Evolutionary conservation across 2,797 vertebrate species (phyloP).

Genomic region (Danionella dracula): DNA sequence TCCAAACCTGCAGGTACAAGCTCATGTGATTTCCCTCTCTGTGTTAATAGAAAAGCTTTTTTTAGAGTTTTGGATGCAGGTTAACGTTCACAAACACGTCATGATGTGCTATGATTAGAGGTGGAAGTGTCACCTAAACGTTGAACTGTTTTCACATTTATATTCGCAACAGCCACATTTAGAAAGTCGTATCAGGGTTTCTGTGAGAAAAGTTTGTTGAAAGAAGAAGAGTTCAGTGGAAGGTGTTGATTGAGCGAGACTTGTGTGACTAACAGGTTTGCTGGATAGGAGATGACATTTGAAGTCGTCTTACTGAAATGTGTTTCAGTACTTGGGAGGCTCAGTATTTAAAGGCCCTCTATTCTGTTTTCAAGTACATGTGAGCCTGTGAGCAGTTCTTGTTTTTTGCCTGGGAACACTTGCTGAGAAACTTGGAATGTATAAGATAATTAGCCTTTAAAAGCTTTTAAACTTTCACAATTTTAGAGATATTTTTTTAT

Average conservation of each 20-base stretch:
- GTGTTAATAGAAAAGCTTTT: neutral
- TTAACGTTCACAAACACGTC: neutral
- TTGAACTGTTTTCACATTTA: neutral
- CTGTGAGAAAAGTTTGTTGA: conserved; percentile 17
- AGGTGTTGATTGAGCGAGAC: conserved; percentile 12
- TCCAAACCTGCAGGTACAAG: conserved; percentile 85
- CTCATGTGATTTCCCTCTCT: neutral
- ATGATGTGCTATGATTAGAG: neutral
- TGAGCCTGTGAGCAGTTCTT: neutral
- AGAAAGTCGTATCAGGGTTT: neutral
- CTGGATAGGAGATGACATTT: neutral
- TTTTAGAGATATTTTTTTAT: too few species aligned
- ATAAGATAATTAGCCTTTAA: too few species aligned
- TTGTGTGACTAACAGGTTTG: conserved; percentile 32
- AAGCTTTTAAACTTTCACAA: too few species aligned
- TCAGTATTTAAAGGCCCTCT: too few species aligned
- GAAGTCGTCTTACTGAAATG: too few species aligned
- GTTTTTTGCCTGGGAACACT: too few species aligned
- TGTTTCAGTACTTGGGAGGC: too few species aligned
- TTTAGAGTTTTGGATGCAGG: neutral
- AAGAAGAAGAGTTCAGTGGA: conserved; percentile 1
- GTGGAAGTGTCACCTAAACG: neutral
- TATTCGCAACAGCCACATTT: neutral
- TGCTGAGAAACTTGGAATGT: too few species aligned
- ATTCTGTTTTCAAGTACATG: too few species aligned